A percentile compares a stretch with the other conserved stretches of the same genome.
These are phyloP conservation scores for Solenodon paradoxus DNA, from an alignment of 2,113 vertebrate species.

Conservation along the genomic window DNA sequence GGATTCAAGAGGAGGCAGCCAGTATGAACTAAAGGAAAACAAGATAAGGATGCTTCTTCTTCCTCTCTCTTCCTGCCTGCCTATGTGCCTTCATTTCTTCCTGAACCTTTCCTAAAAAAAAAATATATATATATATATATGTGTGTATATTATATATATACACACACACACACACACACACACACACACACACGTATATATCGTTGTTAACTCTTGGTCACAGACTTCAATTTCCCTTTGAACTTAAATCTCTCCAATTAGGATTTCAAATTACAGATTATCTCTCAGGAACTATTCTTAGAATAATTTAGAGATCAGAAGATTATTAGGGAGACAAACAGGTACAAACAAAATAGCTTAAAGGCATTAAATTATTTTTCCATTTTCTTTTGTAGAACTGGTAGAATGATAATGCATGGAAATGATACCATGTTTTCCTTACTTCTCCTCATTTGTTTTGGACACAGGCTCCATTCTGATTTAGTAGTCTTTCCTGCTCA, in stretches of 20 bases:
- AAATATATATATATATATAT: too few relatives aligned
- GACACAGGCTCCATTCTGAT: conserved; percentile 63
- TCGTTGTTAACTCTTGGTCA: conserved; percentile 12
- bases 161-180: too few relatives aligned
- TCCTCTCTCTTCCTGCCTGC: too few relatives aligned
- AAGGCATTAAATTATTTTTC: neutral
- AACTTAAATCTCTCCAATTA: conserved; percentile 49
- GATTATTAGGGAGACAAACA: conserved; percentile 21
- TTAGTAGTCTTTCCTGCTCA: conserved; percentile 69
- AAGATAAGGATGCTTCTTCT: too few relatives aligned
- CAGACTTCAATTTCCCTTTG: conserved; percentile 52
- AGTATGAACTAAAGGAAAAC: too few relatives aligned
- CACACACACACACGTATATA: too few relatives aligned
- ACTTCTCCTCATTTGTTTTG: conserved; percentile 59
- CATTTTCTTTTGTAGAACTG: conserved; percentile 3
- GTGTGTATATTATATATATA: too few relatives aligned
- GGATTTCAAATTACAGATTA: conserved; percentile 47
- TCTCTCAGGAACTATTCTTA: conserved; percentile 47
- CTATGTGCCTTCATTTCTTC: too few relatives aligned
- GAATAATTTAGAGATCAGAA: conserved; percentile 50
- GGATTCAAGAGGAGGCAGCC: too few relatives aligned
- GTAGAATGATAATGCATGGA: conserved; percentile 9
- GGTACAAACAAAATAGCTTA: neutral
- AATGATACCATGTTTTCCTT: conserved; percentile 18
- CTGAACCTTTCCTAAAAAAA: too few relatives aligned